phyloP scores from a whole-genome alignment of 2,797 vertebrate species.

The Mus caroli region DNA sequence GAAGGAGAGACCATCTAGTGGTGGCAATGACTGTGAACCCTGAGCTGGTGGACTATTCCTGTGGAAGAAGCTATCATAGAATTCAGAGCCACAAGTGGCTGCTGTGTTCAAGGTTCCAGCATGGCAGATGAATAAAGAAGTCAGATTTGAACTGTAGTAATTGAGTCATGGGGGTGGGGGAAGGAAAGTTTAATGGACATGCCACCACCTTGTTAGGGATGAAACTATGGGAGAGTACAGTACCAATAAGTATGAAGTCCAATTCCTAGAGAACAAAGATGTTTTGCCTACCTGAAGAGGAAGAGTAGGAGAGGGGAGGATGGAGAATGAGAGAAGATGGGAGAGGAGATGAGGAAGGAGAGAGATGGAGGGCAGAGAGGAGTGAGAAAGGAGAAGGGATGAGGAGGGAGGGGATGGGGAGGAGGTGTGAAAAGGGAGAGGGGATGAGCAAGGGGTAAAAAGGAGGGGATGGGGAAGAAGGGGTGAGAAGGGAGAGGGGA shows the following conservation, averaged over 20 bases:
- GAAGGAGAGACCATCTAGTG: background rate
- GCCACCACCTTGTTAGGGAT: background rate
- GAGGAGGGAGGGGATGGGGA: too few species aligned
- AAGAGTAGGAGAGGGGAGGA: background rate
- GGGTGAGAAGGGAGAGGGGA: background rate
- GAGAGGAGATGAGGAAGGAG: background rate
- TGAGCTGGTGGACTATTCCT: background rate
- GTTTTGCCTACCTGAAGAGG: background rate
- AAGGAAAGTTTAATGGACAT: background rate
- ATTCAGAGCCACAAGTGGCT: background rate
- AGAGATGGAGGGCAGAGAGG: background rate
- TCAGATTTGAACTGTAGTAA: background rate
- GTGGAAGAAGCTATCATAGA: background rate
- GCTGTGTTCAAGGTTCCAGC: background rate
- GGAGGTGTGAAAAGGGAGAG: background rate
- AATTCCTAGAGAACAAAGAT: background rate
- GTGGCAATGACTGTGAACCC: background rate
- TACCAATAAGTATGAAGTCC: background rate
- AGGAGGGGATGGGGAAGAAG: background rate
- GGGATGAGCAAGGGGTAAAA: too few species aligned
- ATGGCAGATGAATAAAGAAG: background rate
- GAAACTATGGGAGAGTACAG: background rate
- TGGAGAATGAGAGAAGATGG: too few species aligned
- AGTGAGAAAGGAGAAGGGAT: too few species aligned
- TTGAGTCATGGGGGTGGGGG: background rate